Evolutionary conservation across 2,113 vertebrate genomes (phyloP), one percentile per base, ranked within the genome.

Genomic region (Oncorhynchus kisutch): DNA sequence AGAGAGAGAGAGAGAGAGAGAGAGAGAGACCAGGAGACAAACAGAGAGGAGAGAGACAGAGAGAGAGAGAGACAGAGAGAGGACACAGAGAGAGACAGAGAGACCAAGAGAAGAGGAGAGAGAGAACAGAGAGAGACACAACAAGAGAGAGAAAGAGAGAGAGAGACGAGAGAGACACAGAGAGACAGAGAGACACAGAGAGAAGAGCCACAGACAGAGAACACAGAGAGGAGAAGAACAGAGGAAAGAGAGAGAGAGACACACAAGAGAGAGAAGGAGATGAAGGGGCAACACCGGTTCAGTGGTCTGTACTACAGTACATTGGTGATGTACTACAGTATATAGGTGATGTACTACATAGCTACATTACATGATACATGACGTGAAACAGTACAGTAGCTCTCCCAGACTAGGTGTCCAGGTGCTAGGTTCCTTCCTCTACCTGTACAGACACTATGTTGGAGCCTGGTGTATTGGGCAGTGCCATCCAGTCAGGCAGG

Each of bases 401-500:
- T 45, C 39, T 45, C 39, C 39, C 39, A 11, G 39, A 45, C 39
- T 45, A 45, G 8, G 39, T 45, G 39, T 45, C 39, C 39, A 45
- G 9, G 39, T 45, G 39, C 45, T 73, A 24, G 49, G 16, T 20
- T 57, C 20, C 27, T 54, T 29, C 3, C 18, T n/a, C 2, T 67
- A 94, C 93, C 94, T 94, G 94, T 77, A 94, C 92, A 24, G 94
- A 94, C 60, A 94, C 94, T 8, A 94, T 93, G 84, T 89, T 94
- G 82, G 88, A 84, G 27, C 69, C 89, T 0, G 94, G 80, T 14
- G 93, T 80, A 24, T 95, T 94, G 2, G 95, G 93, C 73, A 94
- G 93, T 4, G 95, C 94, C 92, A 96, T 95, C 96, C 96, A 96
- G 5, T 97, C 96, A 0, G 95, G 95, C 49, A 96, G 88, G 34